Evolutionary conservation across 1,140 invertebrate genomes (phyloP).

Genomic region (Drosophila cardini): DNA sequence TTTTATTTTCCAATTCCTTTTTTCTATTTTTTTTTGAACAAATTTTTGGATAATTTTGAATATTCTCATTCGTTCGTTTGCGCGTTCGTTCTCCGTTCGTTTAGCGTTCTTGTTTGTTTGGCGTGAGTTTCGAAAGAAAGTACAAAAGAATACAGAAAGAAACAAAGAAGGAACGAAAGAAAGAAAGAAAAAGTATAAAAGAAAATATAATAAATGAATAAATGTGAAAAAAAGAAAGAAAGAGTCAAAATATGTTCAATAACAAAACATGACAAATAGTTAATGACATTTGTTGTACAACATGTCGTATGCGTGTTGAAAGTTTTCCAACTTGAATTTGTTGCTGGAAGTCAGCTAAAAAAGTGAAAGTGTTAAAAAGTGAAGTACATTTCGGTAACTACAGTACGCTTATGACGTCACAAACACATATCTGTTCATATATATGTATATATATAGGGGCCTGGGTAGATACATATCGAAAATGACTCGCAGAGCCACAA

Average conservation of each 20-base stretch:
- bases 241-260: constrained; percentile 16
- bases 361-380: constrained; percentile 25
- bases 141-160: neutral
- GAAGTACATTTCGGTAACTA: constrained; percentile 3
- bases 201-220: neutral
- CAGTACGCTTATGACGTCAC: constrained; percentile 45
- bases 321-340: neutral
- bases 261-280: constrained; percentile 40
- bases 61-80: constrained; percentile 3
- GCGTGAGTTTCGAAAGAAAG: constrained; percentile 18
- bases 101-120: constrained; percentile 34
- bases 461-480: constrained; percentile 8
- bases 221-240: constrained; percentile 13
- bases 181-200: constrained; percentile 3
- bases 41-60: constrained; percentile 2
- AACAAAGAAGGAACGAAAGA: too few relatives aligned
- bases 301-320: constrained; percentile 68
- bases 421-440: constrained; percentile 24
- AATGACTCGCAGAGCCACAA: constrained; percentile 33
- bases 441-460: neutral
- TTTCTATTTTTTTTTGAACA: constrained; percentile 27
- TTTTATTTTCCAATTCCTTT: constrained; percentile 27
- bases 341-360: constrained; percentile 39
- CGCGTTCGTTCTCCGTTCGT: constrained; percentile 29
- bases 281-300: constrained; percentile 43